Percentiles rank a stretch among this genome's conserved stretches.
Conservation (phyloP, 2,888 invertebrate species). For the Mythimna impura region DNA sequence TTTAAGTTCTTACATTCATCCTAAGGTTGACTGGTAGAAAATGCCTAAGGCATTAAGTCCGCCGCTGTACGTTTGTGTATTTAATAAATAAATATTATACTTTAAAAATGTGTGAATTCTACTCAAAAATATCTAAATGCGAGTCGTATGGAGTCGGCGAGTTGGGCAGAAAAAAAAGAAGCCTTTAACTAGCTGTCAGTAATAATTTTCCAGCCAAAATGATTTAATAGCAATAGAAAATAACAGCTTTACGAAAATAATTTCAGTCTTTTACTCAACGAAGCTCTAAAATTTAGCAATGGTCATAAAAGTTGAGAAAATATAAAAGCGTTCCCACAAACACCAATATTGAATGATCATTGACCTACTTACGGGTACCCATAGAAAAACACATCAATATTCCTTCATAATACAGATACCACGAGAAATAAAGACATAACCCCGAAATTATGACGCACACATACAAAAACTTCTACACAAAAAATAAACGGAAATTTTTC, state of each 20-base stretch:
- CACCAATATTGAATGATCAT: background rate
- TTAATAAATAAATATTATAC: too few relatives aligned
- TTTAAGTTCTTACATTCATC: too few relatives aligned
- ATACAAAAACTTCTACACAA: background rate
- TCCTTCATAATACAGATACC: slow-evolving; percentile 15
- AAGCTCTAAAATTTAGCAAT: background rate
- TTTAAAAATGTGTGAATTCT: too few relatives aligned
- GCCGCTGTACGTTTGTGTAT: too few relatives aligned
- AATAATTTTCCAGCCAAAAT: too few relatives aligned
- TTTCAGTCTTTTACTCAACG: background rate
- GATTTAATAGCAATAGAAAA: too few relatives aligned
- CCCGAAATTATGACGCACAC: slow-evolving; percentile 27
- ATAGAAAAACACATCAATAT: slow-evolving; percentile 1
- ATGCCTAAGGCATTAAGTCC: too few relatives aligned
- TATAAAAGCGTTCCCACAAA: background rate
- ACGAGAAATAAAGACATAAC: slow-evolving; percentile 29
- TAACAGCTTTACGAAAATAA: background rate
- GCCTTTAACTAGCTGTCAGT: too few relatives aligned
- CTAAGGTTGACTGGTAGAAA: too few relatives aligned
- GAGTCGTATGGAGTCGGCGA: too few relatives aligned
- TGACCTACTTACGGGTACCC: background rate
- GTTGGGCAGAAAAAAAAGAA: too few relatives aligned
- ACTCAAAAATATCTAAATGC: too few relatives aligned
- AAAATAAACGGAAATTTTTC: slow-evolving; percentile 3
- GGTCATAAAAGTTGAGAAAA: background rate